Percentiles rank a stretch among this genome's conserved stretches.
These are phyloP conservation scores for Neoniphon sammara DNA, from an alignment of 2,797 vertebrate species.

Conservation along the genomic window DNA sequence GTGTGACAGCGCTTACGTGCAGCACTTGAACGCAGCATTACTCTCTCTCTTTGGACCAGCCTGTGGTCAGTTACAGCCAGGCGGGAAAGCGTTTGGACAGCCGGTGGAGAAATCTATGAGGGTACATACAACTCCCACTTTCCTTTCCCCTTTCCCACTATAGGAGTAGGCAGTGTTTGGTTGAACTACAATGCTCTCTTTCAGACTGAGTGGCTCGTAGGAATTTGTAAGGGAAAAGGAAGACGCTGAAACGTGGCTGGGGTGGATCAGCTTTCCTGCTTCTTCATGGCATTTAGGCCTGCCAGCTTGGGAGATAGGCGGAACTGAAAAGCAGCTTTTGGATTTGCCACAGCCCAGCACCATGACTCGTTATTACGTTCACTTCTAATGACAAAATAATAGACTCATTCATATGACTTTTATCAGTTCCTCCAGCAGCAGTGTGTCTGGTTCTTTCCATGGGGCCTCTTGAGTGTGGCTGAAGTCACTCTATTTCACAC, in stretches of 20 bases:
- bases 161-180: constrained; percentile 64
- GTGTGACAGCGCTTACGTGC: not conserved
- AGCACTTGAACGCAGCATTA: constrained; percentile 52
- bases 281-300: constrained; percentile 50
- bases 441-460: constrained; percentile 40
- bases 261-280: constrained; percentile 68
- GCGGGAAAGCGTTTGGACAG: constrained; percentile 60
- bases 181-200: constrained; percentile 81
- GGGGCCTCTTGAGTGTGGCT: constrained; percentile 41
- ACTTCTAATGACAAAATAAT: constrained; percentile 50
- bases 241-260: constrained; percentile 70
- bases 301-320: constrained; percentile 12
- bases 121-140: constrained; percentile 56
- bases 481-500: constrained; percentile 77
- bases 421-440: constrained; percentile 26
- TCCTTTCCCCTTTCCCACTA: constrained; percentile 58
- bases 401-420: constrained; percentile 19
- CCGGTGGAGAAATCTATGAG: constrained; percentile 36
- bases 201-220: constrained; percentile 79
- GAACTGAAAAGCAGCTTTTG: constrained; percentile 29
- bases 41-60: constrained; percentile 33
- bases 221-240: constrained; percentile 76
- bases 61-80: constrained; percentile 41
- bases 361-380: constrained; percentile 14
- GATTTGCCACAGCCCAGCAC: constrained; percentile 39